phyloP scores from a whole-genome alignment of 2,113 vertebrate species.

The Leucopsar rothschildi region DNA sequence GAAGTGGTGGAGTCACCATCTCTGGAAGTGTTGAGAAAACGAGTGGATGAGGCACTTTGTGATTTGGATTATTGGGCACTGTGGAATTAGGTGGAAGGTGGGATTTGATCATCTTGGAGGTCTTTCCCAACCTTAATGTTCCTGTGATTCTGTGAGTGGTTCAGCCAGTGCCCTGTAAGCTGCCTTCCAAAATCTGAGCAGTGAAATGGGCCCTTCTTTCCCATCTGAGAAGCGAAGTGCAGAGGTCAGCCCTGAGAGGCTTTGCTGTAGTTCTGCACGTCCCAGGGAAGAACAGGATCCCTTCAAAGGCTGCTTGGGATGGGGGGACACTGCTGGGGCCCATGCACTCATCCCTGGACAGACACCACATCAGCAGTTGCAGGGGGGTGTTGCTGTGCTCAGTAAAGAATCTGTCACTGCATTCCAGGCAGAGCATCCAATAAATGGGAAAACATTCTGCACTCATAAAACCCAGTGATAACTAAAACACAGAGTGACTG shows the following conservation, averaged over 20 bases:
- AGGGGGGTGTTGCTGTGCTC: background rate
- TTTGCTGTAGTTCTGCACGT: background rate
- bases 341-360: background rate
- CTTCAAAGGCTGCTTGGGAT: background rate
- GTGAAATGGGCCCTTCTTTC: background rate
- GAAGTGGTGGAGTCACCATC: background rate
- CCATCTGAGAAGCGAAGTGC: background rate
- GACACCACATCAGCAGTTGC: background rate
- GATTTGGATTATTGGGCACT: background rate
- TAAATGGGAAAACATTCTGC: slow-evolving; percentile 8
- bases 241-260: background rate
- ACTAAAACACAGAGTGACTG: slow-evolving; percentile 13
- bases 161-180: background rate
- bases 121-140: background rate
- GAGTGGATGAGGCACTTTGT: background rate
- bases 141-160: background rate
- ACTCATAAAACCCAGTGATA: slow-evolving; percentile 1
- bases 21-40: background rate
- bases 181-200: background rate
- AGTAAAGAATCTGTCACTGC: background rate
- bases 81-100: background rate
- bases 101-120: background rate
- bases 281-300: background rate
- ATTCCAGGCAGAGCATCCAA: slow-evolving; percentile 31
- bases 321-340: background rate